Conservation (phyloP, 2,113 vertebrate genomes). For the Artemisiospiza belli region DNA sequence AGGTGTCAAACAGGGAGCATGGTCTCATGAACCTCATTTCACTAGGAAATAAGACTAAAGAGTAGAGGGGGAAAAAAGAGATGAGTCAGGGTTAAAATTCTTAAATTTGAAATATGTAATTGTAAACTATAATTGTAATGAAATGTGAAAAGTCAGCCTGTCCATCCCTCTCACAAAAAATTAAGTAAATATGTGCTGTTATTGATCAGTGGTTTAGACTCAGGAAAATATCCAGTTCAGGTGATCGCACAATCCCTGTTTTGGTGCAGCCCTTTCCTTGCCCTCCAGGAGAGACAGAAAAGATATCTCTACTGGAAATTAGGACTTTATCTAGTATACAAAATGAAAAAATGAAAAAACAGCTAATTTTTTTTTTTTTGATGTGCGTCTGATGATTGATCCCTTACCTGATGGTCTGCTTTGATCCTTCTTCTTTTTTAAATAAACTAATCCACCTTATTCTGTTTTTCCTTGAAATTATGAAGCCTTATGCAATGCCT, state of each 20-base stretch:
- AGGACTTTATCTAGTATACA: not conserved
- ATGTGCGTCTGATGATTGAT: not conserved
- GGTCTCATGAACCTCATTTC: not conserved
- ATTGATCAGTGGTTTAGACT: not conserved
- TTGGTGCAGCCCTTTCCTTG: not conserved
- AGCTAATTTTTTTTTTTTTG: not conserved
- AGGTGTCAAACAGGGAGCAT: not conserved
- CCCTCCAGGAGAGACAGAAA: not conserved
- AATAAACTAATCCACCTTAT: not conserved
- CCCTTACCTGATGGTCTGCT: not conserved
- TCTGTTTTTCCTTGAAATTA: not conserved
- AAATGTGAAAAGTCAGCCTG: not conserved
- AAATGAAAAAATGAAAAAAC: not conserved
- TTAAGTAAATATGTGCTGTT: not conserved
- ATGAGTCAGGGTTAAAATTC: not conserved
- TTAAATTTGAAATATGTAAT: not conserved
- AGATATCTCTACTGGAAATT: not conserved
- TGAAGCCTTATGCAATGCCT: not conserved
- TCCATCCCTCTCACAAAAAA: not conserved
- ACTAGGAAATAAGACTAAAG: not conserved
- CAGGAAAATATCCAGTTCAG: not conserved
- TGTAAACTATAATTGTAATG: not conserved
- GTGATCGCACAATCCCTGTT: not conserved
- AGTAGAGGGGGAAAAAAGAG: rapidly evolving
- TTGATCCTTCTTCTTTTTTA: not conserved